These are phyloP conservation scores for Dione vanillae DNA, from an alignment of 2,888 invertebrate species.

Conservation along the genomic window DNA sequence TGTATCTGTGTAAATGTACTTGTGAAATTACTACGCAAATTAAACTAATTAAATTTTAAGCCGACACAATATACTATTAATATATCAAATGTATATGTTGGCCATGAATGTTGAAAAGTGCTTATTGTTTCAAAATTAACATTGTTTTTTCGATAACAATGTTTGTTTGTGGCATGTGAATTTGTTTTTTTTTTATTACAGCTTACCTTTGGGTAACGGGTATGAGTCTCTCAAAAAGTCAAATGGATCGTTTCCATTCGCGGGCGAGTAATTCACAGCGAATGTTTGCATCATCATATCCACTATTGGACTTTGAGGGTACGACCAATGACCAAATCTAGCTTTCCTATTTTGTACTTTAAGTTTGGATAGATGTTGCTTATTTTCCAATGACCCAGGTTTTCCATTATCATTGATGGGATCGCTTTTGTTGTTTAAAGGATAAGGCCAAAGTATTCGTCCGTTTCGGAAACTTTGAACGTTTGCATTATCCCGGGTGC, in stretches of 20 bases:
- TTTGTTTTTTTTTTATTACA: constrained; percentile 17
- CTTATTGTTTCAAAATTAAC: constrained; percentile 25
- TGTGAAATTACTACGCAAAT: constrained; percentile 23
- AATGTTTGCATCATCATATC: constrained; percentile 71
- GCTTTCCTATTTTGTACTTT: constrained; percentile 44
- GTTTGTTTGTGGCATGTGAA: constrained; percentile 19
- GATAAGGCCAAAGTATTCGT: constrained; percentile 68
- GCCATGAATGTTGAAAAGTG: constrained; percentile 33
- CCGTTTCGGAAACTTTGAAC: constrained; percentile 51
- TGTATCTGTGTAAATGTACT: not conserved
- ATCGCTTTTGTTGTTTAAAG: constrained; percentile 54
- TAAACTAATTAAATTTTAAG: constrained; percentile 22
- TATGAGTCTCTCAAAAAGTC: constrained; percentile 74
- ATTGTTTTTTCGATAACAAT: constrained; percentile 13
- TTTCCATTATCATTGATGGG: constrained; percentile 34
- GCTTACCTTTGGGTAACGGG: constrained; percentile 76
- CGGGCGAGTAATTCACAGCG: constrained; percentile 61
- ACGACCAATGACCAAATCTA: constrained; percentile 64
- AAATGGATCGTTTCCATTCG: constrained; percentile 67
- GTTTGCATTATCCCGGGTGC: constrained; percentile 42
- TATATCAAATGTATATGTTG: constrained; percentile 26
- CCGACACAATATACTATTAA: constrained; percentile 44
- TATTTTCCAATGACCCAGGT: constrained; percentile 35
- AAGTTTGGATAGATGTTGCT: constrained; percentile 38
- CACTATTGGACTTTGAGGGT: constrained; percentile 69